These are phyloP conservation scores for Calephelis nemesis DNA, from an alignment of 1,140 invertebrate genomes.

Conservation along the genomic window DNA sequence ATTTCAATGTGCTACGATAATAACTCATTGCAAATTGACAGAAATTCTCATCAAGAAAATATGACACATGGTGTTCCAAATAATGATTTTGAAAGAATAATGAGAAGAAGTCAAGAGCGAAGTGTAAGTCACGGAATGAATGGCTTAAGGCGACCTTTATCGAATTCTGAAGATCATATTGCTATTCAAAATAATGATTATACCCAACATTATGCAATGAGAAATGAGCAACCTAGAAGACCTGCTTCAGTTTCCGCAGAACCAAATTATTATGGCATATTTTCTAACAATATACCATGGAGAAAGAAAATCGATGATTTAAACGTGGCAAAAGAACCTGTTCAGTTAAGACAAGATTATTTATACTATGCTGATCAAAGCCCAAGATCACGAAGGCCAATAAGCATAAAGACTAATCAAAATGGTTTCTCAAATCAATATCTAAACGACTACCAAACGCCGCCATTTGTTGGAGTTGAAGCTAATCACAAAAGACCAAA, in stretches of 20 bases:
- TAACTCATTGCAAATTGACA: slow-evolving; percentile 52
- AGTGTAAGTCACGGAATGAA: slow-evolving; percentile 50
- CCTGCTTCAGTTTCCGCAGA: slow-evolving; percentile 81
- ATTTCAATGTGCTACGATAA: slow-evolving; percentile 77
- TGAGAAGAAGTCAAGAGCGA: slow-evolving; percentile 71
- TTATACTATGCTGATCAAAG: slow-evolving; percentile 84
- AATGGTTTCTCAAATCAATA: slow-evolving; percentile 70
- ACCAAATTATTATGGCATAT: slow-evolving; percentile 69
- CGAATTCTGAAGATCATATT: slow-evolving; percentile 80
- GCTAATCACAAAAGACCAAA: slow-evolving; percentile 56
- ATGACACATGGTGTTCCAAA: slow-evolving; percentile 62
- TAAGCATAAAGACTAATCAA: slow-evolving; percentile 78
- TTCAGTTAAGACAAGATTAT: slow-evolving; percentile 72
- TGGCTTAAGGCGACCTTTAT: slow-evolving; percentile 71
- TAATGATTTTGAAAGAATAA: slow-evolving; percentile 73
- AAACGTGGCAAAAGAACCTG: slow-evolving; percentile 53
- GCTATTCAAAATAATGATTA: slow-evolving; percentile 73
- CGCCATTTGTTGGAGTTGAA: slow-evolving; percentile 46
- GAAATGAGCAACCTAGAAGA: slow-evolving; percentile 67
- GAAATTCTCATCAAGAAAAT: slow-evolving; percentile 46
- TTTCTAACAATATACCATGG: slow-evolving; percentile 59
- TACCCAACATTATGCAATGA: slow-evolving; percentile 52
- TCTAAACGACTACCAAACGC: slow-evolving; percentile 75
- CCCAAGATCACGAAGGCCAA: slow-evolving; percentile 83
- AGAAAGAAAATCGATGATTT: slow-evolving; percentile 52